Evolutionary conservation across 2,113 vertebrate species (phyloP), one percentile per base, ranked within the genome.

Genomic region (Lepisosteus oculatus): DNA sequence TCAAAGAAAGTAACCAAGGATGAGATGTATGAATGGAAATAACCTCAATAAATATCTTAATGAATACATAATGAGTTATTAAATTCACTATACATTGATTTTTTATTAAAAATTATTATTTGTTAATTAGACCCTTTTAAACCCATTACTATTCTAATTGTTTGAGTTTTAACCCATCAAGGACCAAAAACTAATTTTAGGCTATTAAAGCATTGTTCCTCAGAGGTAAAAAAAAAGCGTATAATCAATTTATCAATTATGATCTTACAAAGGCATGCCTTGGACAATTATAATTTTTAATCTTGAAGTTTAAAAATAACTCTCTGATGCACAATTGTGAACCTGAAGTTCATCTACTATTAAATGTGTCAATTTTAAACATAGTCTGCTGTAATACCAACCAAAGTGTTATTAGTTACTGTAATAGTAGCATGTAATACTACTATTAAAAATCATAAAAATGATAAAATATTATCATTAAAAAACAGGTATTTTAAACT

Each of bases 81-180:
- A 95, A 95, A 95, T 94, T 95, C 91, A 85, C 95, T 93, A 95
- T 94, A 93, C 91, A 29, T 29, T 29, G 29, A 29, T 95, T 93
- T 89, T 94, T 92, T 93, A 94, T 94, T 92, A 92, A 95, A 91
- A 96, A 93, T 90, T 92, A 89, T 90, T 93, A 94, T 90, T 93
- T 91, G 88, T 92, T 97, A 97, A 97, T 98, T 97, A 97, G 95
- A 95, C 91, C 92, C 94, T 95, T 92, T 92, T 92, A 88, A 93
- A 91, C 87, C 92, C 85, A 89, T 94, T 94, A 90, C 94, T 95
- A 95, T 89, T 90, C 80, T 93, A 93, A 91, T 93, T 91, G 90
- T 82, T 79, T 83, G 81, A 85, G 84, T 80, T 86, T 73, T 86
- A 85, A 75, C 81, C 80, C 79, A 87, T 88, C 83, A 78, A 88